Conservation (phyloP, 2,888 invertebrate genomes). For the Mesorhabditis belari region DNA sequence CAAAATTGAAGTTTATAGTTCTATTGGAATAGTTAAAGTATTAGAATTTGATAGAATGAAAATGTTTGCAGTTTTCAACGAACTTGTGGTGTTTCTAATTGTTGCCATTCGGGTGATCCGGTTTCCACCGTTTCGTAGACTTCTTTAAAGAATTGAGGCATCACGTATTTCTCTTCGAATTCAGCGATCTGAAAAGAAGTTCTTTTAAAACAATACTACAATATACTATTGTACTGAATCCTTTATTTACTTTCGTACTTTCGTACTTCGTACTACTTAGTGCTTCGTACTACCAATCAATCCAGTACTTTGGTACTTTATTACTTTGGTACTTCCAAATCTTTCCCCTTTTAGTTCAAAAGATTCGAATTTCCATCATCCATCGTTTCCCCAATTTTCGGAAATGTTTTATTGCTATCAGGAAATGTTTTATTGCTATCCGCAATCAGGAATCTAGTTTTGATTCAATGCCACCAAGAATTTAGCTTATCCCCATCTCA, state of each 20-base stretch:
- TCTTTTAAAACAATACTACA: neutral
- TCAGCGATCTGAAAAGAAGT: slow-evolving; percentile 37
- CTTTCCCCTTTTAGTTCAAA: too few species aligned
- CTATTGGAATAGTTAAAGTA: neutral
- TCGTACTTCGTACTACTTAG: too few species aligned
- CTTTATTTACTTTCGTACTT: too few species aligned
- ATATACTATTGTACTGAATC: too few species aligned
- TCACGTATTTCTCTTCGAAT: slow-evolving; percentile 79
- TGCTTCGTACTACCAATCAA: too few species aligned
- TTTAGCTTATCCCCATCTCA: slow-evolving; percentile 53
- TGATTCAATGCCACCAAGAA: neutral
- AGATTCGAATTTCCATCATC: too few species aligned
- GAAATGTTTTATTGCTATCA: too few species aligned
- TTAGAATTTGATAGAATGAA: neutral
- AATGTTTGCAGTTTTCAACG: neutral
- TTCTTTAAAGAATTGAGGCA: slow-evolving; percentile 85
- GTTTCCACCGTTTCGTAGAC: slow-evolving; percentile 57
- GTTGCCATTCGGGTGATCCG: slow-evolving; percentile 80
- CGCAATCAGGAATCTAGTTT: neutral
- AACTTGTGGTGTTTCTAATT: slow-evolving; percentile 66
- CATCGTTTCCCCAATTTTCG: too few species aligned
- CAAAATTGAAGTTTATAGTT: neutral
- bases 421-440: too few species aligned
- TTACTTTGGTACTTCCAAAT: too few species aligned
- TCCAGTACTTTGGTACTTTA: too few species aligned